phyloP scores from a whole-genome alignment of 2,797 vertebrate genomes.

The Gambelia wislizenii region DNA sequence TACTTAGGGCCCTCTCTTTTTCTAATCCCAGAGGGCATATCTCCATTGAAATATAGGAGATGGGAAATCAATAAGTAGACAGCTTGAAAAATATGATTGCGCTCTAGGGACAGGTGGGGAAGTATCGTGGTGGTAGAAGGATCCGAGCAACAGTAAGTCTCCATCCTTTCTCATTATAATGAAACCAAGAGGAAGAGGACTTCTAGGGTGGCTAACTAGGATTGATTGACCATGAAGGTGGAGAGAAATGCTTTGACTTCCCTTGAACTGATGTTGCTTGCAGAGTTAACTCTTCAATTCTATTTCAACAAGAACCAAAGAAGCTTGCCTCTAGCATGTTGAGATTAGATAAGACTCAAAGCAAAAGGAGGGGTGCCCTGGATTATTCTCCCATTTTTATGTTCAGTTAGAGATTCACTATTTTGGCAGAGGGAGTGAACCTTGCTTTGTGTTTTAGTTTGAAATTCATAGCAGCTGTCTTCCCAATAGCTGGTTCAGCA shows the following conservation, averaged over 20 bases:
- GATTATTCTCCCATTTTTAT: not conserved
- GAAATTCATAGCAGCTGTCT: no score
- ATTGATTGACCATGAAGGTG: conserved; percentile 1
- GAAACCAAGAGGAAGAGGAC: conserved; percentile 15
- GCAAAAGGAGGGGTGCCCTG: not conserved
- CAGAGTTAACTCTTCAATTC: conserved; percentile 36
- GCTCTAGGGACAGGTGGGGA: conserved; percentile 21
- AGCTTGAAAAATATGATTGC: not conserved
- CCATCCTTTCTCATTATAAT: conserved; percentile 10
- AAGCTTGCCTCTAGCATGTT: not conserved
- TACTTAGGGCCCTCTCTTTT: conserved; percentile 19
- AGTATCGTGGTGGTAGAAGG: not conserved
- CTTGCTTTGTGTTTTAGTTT: not conserved
- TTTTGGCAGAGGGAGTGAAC: not conserved
- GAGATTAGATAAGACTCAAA: not conserved
- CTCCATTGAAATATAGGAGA: not conserved
- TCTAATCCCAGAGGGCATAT: not conserved
- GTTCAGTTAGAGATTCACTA: not conserved
- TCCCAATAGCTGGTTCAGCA: no score
- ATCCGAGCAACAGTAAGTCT: not conserved
- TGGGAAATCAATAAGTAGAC: conserved; percentile 15
- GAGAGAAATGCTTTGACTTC: conserved; percentile 17
- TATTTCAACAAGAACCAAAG: not conserved
- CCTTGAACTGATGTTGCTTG: conserved; percentile 32
- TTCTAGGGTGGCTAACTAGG: not conserved